Conservation (phyloP, 2,797 vertebrate species). For the Chloroceryle inda region DNA sequence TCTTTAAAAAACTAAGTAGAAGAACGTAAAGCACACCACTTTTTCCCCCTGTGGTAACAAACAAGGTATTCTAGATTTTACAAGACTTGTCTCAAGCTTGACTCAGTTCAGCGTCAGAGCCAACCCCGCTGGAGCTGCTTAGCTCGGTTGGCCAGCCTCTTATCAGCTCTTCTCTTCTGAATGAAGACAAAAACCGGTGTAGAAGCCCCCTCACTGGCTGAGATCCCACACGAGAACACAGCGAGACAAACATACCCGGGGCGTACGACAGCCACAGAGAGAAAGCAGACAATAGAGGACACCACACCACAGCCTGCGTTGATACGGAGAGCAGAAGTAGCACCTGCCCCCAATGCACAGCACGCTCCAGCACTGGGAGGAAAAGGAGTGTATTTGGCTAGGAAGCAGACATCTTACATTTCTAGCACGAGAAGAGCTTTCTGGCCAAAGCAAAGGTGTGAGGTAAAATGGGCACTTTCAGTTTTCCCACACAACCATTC, state of each 20-base stretch:
- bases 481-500: background rate
- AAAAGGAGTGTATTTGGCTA: background rate
- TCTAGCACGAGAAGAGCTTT: background rate
- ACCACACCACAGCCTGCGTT: background rate
- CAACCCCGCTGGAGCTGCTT: background rate
- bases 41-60: background rate
- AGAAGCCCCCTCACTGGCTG: background rate
- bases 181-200: background rate
- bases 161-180: background rate
- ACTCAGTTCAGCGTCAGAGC: background rate
- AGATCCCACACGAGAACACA: background rate
- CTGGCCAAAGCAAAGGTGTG: background rate
- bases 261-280: background rate
- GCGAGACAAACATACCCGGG: background rate
- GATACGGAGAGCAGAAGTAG: background rate
- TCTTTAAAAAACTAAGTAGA: background rate
- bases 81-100: background rate
- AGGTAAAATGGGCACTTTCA: background rate
- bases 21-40: background rate
- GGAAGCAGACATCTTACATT: background rate
- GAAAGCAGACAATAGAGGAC: background rate
- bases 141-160: background rate
- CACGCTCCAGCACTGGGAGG: background rate
- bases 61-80: background rate
- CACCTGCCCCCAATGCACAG: background rate